Conservation (phyloP, 2,797 vertebrate genomes). For the Coranthus polyacanthus region DNA sequence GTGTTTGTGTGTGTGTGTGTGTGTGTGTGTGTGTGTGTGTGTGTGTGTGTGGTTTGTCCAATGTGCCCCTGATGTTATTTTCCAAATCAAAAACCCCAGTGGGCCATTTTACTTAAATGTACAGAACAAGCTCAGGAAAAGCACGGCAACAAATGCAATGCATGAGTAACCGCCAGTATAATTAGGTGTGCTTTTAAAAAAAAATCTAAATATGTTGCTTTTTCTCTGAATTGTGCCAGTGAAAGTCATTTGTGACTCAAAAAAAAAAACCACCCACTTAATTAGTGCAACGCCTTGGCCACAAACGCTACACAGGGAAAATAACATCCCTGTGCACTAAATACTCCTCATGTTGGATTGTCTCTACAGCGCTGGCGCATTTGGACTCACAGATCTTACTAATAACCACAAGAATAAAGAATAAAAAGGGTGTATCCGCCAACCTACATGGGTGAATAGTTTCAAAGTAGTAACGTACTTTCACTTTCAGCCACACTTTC, state of each 20-base stretch:
- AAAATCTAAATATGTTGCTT: constrained; percentile 49
- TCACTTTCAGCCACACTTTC: constrained; percentile 51
- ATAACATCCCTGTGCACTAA: constrained; percentile 39
- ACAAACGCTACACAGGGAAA: constrained; percentile 37
- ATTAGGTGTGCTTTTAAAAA: constrained; percentile 54
- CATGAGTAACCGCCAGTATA: constrained; percentile 50
- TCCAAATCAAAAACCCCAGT: constrained; percentile 40
- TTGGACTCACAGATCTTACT: constrained; percentile 25
- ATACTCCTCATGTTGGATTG: constrained; percentile 18
- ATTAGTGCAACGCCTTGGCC: constrained; percentile 54
- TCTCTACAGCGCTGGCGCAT: constrained; percentile 15
- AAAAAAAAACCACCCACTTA: constrained; percentile 39
- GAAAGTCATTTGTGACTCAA: constrained; percentile 56
- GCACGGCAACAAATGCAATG: constrained; percentile 22
- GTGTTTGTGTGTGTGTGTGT: not conserved
- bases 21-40: no score
- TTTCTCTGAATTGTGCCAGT: constrained; percentile 41
- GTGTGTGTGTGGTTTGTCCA: constrained; percentile 20
- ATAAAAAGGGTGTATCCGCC: constrained; percentile 20
- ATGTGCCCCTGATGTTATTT: constrained; percentile 67
- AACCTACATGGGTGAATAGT: constrained; percentile 27
- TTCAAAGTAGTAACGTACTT: constrained; percentile 24
- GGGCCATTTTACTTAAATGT: constrained; percentile 60
- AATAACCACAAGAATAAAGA: constrained; percentile 26
- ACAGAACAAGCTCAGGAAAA: constrained; percentile 43